These are phyloP conservation scores for Hemicentrotus pulcherrimus DNA, from an alignment of 35 echinoderm and acorn worm genomes.

Conservation along the genomic window DNA sequence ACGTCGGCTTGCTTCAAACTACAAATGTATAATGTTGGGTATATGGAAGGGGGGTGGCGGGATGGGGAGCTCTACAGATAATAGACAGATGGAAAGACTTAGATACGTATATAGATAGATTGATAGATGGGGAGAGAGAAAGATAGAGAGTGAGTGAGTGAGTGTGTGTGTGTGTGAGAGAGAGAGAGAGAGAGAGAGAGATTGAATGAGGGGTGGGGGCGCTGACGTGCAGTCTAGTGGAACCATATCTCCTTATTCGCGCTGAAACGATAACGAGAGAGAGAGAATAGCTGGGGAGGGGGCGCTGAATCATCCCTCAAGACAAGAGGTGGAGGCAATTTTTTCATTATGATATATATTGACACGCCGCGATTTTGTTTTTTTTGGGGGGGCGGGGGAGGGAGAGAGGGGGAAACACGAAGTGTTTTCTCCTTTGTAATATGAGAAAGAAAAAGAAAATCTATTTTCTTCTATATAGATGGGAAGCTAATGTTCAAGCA, in stretches of 20 bases:
- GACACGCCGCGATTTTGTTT: neutral
- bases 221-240: neutral
- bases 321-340: neutral
- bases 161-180: too few relatives aligned
- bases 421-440: neutral
- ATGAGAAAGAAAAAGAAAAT: neutral
- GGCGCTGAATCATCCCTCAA: neutral
- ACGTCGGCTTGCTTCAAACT: neutral
- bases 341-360: neutral
- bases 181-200: too few relatives aligned
- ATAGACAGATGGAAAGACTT: too few relatives aligned
- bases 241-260: neutral
- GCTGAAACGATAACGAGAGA: neutral
- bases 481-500: slow-evolving; percentile 38
- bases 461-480: neutral
- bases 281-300: neutral
- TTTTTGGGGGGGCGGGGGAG: too few relatives aligned
- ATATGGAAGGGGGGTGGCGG: too few relatives aligned
- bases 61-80: too few relatives aligned
- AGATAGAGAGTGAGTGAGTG: too few relatives aligned
- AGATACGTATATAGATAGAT: too few relatives aligned
- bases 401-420: too few relatives aligned
- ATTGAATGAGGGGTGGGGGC: too few relatives aligned
- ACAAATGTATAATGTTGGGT: neutral
- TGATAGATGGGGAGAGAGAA: too few relatives aligned